These are phyloP conservation scores for Corythaixoides concolor DNA, from an alignment of 2,113 vertebrate genomes.

Conservation along the genomic window DNA sequence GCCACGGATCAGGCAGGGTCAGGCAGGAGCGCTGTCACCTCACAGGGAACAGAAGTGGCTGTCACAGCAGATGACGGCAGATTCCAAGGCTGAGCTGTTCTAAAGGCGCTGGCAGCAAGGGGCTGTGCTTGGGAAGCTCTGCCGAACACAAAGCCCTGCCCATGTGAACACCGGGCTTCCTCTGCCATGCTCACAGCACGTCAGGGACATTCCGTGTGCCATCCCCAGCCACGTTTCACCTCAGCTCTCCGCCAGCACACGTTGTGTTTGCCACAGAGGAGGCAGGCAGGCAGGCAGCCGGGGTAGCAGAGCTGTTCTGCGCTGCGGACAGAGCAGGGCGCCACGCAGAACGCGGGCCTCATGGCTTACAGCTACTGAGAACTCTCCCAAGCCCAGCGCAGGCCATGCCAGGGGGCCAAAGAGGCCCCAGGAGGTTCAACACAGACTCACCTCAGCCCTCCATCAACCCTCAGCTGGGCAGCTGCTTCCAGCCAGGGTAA, in stretches of 20 bases:
- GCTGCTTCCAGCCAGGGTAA: not conserved
- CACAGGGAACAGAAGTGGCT: not conserved
- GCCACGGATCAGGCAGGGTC: not conserved
- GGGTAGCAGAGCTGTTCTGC: not conserved
- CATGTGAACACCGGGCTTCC: too few species aligned
- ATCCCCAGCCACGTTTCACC: not conserved
- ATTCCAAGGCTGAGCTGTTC: not conserved
- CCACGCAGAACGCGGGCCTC: not conserved
- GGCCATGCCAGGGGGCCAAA: fast-evolving
- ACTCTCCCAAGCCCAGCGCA: not conserved
- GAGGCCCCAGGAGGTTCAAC: not conserved
- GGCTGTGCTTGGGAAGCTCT: not conserved
- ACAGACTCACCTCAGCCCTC: not conserved
- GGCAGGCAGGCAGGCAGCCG: not conserved
- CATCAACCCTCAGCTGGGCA: not conserved
- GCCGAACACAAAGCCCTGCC: not conserved
- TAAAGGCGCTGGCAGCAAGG: not conserved
- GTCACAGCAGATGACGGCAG: not conserved
- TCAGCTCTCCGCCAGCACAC: fast-evolving
- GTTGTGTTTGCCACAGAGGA: not conserved
- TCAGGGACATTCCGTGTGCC: not conserved
- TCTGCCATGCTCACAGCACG: not conserved
- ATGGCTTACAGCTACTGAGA: not conserved
- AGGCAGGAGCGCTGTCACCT: not conserved
- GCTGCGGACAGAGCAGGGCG: not conserved